phyloP scores from a whole-genome alignment of 2,113 vertebrate species.

The Pangasianodon gigas region DNA sequence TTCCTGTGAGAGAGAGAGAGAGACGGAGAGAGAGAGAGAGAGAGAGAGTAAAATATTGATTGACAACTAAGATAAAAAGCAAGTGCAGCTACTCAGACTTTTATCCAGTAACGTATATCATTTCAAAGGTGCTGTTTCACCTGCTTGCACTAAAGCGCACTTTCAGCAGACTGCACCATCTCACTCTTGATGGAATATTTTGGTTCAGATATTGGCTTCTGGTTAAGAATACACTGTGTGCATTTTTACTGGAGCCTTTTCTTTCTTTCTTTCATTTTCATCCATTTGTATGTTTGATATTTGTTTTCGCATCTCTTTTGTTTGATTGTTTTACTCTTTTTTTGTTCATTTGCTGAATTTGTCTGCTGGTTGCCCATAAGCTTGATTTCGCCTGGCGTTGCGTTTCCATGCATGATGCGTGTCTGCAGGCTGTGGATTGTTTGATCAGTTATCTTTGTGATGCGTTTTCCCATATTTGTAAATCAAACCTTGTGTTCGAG shows the following conservation, averaged over 20 bases:
- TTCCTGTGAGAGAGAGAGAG: slow-evolving; percentile 76
- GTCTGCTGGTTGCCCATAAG: not conserved
- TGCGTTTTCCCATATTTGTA: not conserved
- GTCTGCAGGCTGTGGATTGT: not conserved
- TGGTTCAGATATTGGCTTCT: not conserved
- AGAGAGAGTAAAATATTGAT: not conserved
- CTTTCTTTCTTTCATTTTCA: not conserved
- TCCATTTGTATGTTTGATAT: too few relatives aligned
- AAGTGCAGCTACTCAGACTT: not conserved
- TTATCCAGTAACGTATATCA: not conserved
- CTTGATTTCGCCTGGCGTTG: not conserved
- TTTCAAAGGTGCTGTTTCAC: not conserved
- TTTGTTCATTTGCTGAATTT: not conserved
- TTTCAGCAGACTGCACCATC: not conserved
- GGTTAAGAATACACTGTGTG: not conserved
- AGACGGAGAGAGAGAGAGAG: slow-evolving; percentile 23
- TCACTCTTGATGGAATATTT: not conserved
- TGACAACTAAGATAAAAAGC: slow-evolving; percentile 11
- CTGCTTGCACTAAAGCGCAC: not conserved
- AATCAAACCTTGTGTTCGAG: not conserved
- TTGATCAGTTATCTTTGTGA: not conserved
- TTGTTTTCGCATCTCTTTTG: not conserved
- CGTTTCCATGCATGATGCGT: not conserved
- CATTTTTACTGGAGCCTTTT: not conserved
- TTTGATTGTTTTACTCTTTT: not conserved